These are phyloP conservation scores for Dicyrtomina minuta DNA, from an alignment of 2,888 invertebrate genomes.

Conservation along the genomic window DNA sequence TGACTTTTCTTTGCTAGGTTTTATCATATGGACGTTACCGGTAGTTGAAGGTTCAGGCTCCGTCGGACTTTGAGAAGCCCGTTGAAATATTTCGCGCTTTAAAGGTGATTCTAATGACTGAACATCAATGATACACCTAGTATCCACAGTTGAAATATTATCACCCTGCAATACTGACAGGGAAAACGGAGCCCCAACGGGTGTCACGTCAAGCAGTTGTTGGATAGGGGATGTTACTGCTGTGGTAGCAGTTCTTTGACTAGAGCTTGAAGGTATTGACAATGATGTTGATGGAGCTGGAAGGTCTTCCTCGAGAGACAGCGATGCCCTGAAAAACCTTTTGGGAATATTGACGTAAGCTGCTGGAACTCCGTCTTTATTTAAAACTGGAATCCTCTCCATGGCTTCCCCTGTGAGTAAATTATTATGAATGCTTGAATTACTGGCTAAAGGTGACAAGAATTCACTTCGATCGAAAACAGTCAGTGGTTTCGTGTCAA, in stretches of 20 bases:
- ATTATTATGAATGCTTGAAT: neutral
- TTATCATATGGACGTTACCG: neutral
- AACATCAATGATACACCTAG: too few relatives aligned
- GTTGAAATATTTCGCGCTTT: constrained; percentile 4
- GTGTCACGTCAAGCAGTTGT: neutral
- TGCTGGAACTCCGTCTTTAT: constrained; percentile 13
- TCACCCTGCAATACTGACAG: too few relatives aligned
- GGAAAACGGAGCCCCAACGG: neutral
- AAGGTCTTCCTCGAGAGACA: too few relatives aligned
- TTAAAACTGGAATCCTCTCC: constrained; percentile 8
- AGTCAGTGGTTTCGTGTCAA: too few relatives aligned
- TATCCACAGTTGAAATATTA: too few relatives aligned
- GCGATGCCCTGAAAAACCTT: neutral
- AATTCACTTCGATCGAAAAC: neutral
- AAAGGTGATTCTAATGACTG: constrained; percentile 14
- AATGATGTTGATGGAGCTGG: neutral
- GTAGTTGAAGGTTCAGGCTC: neutral
- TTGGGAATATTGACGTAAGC: constrained; percentile 20
- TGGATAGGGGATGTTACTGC: too few relatives aligned
- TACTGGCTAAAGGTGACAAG: too few relatives aligned
- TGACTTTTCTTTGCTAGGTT: too few relatives aligned
- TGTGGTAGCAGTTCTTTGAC: neutral
- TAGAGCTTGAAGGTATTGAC: neutral
- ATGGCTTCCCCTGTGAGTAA: too few relatives aligned
- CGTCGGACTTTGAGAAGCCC: neutral